Evolutionary conservation across 2,113 vertebrate species (phyloP).

Genomic region (Caretta caretta): DNA sequence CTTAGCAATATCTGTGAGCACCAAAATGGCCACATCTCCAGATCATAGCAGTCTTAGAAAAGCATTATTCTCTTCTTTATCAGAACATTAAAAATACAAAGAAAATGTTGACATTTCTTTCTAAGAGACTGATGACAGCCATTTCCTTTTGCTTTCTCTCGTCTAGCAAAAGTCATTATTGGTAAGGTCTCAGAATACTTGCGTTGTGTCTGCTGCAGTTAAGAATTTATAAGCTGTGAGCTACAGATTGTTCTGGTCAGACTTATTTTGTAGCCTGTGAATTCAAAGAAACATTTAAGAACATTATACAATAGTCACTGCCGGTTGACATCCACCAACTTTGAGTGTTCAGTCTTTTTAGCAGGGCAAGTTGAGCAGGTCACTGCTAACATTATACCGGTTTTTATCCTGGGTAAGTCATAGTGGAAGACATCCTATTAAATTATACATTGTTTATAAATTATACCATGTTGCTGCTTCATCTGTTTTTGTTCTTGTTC

Average conservation of each 20-base stretch:
- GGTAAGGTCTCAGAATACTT: conserved; percentile 18
- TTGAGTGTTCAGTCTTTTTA: background rate
- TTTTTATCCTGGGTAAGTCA: background rate
- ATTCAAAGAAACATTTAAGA: conserved; percentile 20
- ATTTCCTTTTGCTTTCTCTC: background rate
- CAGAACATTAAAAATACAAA: background rate
- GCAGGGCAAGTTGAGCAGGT: background rate
- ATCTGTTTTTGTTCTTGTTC: background rate
- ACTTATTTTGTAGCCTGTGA: background rate
- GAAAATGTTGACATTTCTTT: background rate
- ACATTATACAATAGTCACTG: conserved; percentile 17
- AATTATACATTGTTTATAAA: background rate
- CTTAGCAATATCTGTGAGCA: background rate
- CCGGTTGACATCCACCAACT: background rate
- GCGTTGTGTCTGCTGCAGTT: conserved; percentile 7
- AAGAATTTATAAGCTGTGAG: conserved; percentile 41
- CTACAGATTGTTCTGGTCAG: conserved; percentile 1
- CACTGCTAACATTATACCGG: background rate
- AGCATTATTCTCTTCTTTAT: background rate
- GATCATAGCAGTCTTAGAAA: background rate
- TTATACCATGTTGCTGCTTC: background rate
- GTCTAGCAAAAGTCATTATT: background rate
- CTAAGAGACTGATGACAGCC: background rate
- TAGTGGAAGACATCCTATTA: background rate
- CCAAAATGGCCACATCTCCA: background rate